Evolutionary conservation across 2,797 vertebrate species (phyloP).

Genomic region (Bradypus variegatus): DNA sequence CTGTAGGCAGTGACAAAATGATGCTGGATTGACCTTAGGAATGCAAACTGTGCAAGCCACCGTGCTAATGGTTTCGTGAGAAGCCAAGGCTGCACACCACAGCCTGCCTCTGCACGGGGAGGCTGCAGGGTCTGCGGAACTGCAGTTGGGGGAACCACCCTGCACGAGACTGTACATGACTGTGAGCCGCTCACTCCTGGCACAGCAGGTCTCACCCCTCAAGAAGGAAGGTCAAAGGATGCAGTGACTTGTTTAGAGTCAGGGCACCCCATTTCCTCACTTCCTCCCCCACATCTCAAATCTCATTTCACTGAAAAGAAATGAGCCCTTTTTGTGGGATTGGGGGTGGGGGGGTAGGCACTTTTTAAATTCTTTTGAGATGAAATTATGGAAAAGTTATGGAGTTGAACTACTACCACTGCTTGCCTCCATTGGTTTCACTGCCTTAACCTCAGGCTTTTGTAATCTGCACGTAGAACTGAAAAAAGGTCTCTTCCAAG

Average conservation of each 20-base stretch:
- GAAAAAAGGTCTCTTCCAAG: not conserved
- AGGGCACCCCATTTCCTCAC: not conserved
- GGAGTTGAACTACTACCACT: not conserved
- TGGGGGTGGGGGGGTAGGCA: not conserved
- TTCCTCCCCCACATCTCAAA: not conserved
- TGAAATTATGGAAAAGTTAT: not conserved
- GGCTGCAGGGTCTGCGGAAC: accelerated
- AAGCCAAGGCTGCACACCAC: not conserved
- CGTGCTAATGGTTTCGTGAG: not conserved
- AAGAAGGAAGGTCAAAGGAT: not conserved
- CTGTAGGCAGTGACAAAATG: not conserved
- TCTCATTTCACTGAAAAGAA: not conserved
- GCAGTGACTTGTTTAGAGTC: not conserved
- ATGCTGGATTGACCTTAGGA: not conserved
- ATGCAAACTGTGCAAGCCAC: not conserved
- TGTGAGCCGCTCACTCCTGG: not conserved
- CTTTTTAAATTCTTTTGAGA: not conserved
- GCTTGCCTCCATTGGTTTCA: not conserved
- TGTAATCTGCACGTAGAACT: not conserved
- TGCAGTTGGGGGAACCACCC: no score
- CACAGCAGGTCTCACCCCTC: not conserved
- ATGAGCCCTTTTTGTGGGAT: not conserved
- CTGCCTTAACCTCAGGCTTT: not conserved
- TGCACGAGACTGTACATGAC: no score
- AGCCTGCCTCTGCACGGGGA: no score